Percentiles rank a stretch among this genome's conserved stretches.
Conservation (phyloP, 2,888 invertebrate species). For the Brachynemurus nebulosus region DNA sequence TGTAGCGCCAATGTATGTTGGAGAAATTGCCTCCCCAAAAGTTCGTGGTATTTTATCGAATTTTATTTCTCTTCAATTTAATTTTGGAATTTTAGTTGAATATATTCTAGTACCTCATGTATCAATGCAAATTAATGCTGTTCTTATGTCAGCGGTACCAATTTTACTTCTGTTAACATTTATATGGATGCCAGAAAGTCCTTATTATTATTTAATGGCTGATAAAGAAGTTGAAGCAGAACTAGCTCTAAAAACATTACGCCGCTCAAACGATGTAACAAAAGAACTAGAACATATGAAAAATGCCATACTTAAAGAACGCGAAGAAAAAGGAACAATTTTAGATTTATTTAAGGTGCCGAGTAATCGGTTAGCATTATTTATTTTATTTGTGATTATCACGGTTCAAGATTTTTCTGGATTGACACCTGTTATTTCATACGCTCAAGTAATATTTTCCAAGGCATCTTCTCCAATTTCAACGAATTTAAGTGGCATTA, state of each 20-base stretch:
- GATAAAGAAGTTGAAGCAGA: slow-evolving; percentile 7
- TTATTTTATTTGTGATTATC: slow-evolving; percentile 39
- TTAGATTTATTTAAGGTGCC: slow-evolving; percentile 35
- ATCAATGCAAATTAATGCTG: slow-evolving; percentile 34
- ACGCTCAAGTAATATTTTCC: slow-evolving; percentile 42
- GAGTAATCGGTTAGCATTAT: slow-evolving; percentile 42
- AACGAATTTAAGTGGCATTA: slow-evolving; percentile 1
- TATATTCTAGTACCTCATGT: slow-evolving; percentile 42
- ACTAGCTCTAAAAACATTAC: slow-evolving; percentile 36
- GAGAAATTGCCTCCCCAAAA: slow-evolving; percentile 11
- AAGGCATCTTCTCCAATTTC: slow-evolving; percentile 16
- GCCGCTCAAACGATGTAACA: slow-evolving; percentile 29
- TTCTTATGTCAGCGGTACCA: slow-evolving; percentile 39
- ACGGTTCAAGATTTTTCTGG: slow-evolving; percentile 43
- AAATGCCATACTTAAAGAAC: slow-evolving; percentile 36
- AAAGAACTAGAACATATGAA: slow-evolving; percentile 27
- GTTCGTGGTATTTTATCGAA: slow-evolving; percentile 34
- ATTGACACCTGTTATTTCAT: slow-evolving; percentile 40
- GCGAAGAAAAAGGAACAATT: slow-evolving; percentile 37
- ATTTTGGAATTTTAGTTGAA: slow-evolving; percentile 41
- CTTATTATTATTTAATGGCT: slow-evolving; percentile 9
- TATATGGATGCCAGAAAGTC: slow-evolving; percentile 41
- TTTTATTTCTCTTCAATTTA: slow-evolving; percentile 38
- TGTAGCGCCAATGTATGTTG: slow-evolving; percentile 9
- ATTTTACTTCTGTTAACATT: slow-evolving; percentile 37